Conservation (phyloP, 2,888 invertebrate genomes). For the Strigamia transsilvanica region DNA sequence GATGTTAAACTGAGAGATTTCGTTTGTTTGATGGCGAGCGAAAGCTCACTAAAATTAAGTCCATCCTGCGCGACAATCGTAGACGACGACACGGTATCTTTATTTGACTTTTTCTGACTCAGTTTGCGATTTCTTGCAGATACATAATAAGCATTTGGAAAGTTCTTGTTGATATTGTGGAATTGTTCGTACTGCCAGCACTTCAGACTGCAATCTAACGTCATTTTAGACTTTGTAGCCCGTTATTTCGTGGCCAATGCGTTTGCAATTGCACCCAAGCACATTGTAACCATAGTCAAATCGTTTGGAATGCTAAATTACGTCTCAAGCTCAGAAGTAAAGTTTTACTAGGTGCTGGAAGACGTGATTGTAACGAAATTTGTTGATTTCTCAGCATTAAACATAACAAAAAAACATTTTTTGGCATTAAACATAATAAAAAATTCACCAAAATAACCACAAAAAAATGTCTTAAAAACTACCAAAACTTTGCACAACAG, state of each 20-base stretch:
- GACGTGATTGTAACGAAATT: slow-evolving; percentile 69
- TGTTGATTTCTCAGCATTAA: slow-evolving; percentile 69
- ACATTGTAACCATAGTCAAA: slow-evolving; percentile 70
- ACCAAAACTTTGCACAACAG: no score
- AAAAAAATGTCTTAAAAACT: no score
- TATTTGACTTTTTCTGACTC: neutral
- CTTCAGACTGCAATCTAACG: no score
- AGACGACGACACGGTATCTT: slow-evolving; percentile 62
- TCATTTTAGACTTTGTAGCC: no score
- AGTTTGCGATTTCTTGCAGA: neutral
- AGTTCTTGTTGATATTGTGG: neutral
- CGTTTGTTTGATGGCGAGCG: slow-evolving; percentile 69
- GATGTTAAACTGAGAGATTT: neutral
- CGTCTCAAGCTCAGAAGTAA: slow-evolving; percentile 66
- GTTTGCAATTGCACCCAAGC: slow-evolving; percentile 68
- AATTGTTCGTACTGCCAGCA: no score
- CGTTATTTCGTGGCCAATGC: no score
- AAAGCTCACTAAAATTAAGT: slow-evolving; percentile 74
- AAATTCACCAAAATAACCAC: no score
- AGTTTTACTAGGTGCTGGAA: slow-evolving; percentile 72
- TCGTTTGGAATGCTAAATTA: slow-evolving; percentile 73
- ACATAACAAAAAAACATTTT: no score
- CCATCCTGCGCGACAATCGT: slow-evolving; percentile 75
- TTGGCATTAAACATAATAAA: no score
- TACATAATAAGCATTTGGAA: neutral